A percentile compares a stretch with the other conserved stretches of the same genome.
Evolutionary conservation across 2,888 invertebrate species (phyloP).

Genomic region (Mallateleia sp.): DNA sequence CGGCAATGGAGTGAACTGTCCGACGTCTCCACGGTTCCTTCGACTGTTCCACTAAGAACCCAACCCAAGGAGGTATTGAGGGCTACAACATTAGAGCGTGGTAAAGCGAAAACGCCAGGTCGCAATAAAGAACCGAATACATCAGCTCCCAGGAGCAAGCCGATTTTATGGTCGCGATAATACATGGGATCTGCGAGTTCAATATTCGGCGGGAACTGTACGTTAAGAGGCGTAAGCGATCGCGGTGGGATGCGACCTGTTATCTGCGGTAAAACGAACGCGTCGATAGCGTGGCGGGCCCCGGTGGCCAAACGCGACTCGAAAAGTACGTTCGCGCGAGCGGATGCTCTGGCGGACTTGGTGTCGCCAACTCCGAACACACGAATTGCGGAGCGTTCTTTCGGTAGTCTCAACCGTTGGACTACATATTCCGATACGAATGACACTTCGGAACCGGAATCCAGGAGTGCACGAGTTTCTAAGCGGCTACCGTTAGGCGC

Average conservation of each 20-base stretch:
- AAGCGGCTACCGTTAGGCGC: too few relatives aligned
- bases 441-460: conserved; percentile 16
- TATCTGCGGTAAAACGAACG: too few relatives aligned
- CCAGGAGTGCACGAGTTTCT: background rate
- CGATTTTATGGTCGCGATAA: background rate
- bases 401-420: background rate
- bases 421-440: too few relatives aligned
- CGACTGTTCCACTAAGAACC: conserved; percentile 1
- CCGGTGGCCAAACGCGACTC: too few relatives aligned
- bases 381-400: background rate
- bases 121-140: conserved; percentile 13
- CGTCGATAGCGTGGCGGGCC: too few relatives aligned
- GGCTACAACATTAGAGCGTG: background rate
- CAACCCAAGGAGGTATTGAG: conserved; percentile 7
- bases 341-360: too few relatives aligned
- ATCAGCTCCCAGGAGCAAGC: conserved; percentile 1
- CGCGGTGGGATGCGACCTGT: too few relatives aligned
- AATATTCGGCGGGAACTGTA: background rate
- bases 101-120: background rate
- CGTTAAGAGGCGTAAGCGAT: too few relatives aligned
- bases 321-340: too few relatives aligned
- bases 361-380: background rate
- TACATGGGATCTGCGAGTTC: conserved; percentile 20
- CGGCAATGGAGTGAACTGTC: too few relatives aligned
- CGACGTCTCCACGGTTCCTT: background rate